Base-by-base conservation (phyloP, 2,888 invertebrate species). In the Diaphora mendica region DNA sequence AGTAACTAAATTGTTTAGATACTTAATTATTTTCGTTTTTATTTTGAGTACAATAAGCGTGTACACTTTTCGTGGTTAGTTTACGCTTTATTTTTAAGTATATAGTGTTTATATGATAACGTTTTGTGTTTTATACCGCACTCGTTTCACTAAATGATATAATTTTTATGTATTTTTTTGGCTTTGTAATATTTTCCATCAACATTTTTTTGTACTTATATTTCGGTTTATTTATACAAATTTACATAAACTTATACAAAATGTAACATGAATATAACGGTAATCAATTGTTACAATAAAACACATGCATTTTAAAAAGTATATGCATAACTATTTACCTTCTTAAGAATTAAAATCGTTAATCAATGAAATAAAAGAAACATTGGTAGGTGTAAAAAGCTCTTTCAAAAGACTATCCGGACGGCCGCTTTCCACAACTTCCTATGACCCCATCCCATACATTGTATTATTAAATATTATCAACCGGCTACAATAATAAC, bases 21-120 rank as follows among this genome's bases (percentile, higher is more conserved):
- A 79, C 72, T 81, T 85, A 81, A 77, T 69, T 62, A 66, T 73
- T 80, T 85, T 88, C 78, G 82, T 85, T 84, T 84, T 86, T 83
- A 84, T 85, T 89, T 88, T 85, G 88, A 91, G 92, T 93, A 93
- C 92, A 94, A 92, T 91, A 75, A 66, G 78, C 77, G 74, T 81
- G 73, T 78, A 90, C 91, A 91, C 89, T 89, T 89, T 89, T 92
- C 91, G 89, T 88, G 88, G 82, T 90, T 88, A 89, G 81, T 86
- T 80, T 88, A 90, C 86, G 80, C 82, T 85, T 85, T 86, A 87
- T 86, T 87, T 86, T 80, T 86, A 83, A 55, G 74, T 74, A 77
- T 79, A 78, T 75, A 73, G 79, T 71, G 71, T 84, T 82, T 83
- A 82, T 85, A 85, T 89, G 66, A 69, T 80, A 70, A 26, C 35